A percentile compares a stretch with the other conserved stretches of the same genome.
Evolutionary conservation across 2,797 vertebrate genomes (phyloP).

Genomic region (Lagorchestes hirsutus): DNA sequence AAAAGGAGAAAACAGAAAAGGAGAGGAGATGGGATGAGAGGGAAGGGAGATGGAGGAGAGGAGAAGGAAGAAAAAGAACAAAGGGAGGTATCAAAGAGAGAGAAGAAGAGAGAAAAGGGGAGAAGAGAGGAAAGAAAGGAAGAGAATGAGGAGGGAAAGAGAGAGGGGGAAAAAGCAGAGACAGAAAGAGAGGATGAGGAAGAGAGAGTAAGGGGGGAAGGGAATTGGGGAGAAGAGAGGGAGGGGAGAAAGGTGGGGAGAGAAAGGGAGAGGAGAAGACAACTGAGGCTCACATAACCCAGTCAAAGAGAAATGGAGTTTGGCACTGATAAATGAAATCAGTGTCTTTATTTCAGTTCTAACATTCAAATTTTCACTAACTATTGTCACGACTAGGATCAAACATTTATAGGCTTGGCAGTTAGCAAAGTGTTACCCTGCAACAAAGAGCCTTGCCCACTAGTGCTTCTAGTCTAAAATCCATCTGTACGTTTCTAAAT

Average conservation of each 20-base stretch:
- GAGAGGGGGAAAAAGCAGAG: background rate
- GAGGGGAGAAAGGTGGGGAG: background rate
- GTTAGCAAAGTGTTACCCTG: background rate
- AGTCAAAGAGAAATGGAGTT: background rate
- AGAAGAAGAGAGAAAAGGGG: background rate
- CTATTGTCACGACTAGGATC: background rate
- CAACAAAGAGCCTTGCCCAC: background rate
- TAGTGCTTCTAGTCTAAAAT: background rate
- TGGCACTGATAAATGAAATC: background rate
- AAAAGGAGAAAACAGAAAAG: background rate
- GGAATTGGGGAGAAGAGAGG: background rate
- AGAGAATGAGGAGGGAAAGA: too few species aligned
- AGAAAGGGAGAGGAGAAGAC: background rate
- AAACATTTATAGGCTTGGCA: background rate
- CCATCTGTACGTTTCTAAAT: background rate
- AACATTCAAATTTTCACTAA: background rate
- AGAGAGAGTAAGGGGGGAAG: background rate
- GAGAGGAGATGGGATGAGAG: background rate
- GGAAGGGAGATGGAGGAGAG: background rate
- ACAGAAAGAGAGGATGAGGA: too few species aligned
- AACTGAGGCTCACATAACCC: background rate
- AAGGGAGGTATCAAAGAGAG: too few species aligned
- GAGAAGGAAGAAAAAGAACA: background rate
- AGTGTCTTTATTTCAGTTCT: background rate
- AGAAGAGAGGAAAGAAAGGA: background rate